These are phyloP conservation scores for Chlorospingus semifuscus DNA, from an alignment of 2,797 vertebrate genomes.

Conservation along the genomic window DNA sequence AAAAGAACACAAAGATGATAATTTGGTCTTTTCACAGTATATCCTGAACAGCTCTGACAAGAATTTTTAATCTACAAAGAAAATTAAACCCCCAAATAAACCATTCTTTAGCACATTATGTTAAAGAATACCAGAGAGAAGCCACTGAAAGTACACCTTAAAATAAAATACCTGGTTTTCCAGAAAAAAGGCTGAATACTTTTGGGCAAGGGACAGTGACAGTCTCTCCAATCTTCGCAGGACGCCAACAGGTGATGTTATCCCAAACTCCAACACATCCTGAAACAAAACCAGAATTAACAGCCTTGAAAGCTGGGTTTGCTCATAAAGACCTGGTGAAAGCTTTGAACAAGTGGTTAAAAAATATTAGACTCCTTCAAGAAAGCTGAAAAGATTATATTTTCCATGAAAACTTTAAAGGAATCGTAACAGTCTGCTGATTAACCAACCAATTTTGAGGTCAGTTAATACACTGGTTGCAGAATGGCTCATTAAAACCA, in stretches of 20 bases:
- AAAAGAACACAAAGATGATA: not conserved
- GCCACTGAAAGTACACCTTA: not conserved
- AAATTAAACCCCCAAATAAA: not conserved
- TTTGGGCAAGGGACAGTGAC: conserved; percentile 86
- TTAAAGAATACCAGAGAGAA: not conserved
- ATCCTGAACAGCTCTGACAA: not conserved
- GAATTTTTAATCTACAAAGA: not conserved
- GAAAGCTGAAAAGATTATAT: not conserved
- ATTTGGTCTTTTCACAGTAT: not conserved
- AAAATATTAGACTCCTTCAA: not conserved
- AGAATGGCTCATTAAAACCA: not conserved
- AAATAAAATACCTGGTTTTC: conserved; percentile 77
- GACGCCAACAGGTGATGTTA: conserved; percentile 88
- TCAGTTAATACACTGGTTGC: not conserved
- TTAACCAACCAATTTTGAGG: not conserved
- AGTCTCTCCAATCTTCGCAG: conserved; percentile 80
- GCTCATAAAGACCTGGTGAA: not conserved
- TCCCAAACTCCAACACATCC: conserved; percentile 88
- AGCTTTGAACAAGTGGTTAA: not conserved
- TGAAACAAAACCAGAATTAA: conserved; percentile 43
- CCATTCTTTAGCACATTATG: not conserved
- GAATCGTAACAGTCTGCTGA: not conserved
- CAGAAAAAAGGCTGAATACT: conserved; percentile 78
- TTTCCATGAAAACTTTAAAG: not conserved
- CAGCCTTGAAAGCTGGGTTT: not conserved